phyloP scores from a whole-genome alignment of 2,113 vertebrate genomes.

The Gambusia holbrooki region DNA sequence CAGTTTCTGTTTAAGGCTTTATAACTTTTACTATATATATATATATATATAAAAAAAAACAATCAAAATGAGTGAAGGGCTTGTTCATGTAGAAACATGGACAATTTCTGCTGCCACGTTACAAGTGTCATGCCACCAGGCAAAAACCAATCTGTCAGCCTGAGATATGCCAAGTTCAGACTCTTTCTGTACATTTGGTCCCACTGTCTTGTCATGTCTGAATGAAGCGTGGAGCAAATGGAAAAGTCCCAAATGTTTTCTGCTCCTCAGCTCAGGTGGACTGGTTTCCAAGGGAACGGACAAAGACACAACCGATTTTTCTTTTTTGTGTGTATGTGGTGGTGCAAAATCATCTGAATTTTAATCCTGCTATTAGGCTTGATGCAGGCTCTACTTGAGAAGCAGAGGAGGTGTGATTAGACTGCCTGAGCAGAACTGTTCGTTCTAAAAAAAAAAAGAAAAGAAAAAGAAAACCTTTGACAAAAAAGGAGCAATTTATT shows the following conservation, averaged over 20 bases:
- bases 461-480: slow-evolving; percentile 18
- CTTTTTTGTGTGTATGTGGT: slow-evolving; percentile 17
- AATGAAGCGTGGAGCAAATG: slow-evolving; percentile 28
- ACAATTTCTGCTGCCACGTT: slow-evolving; percentile 36
- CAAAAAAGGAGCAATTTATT: background rate
- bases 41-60: background rate
- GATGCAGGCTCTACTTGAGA: slow-evolving; percentile 49
- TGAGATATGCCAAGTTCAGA: slow-evolving; percentile 44
- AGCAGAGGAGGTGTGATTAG: slow-evolving; percentile 36
- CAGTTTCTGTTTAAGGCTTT: slow-evolving; percentile 9
- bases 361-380: slow-evolving; percentile 45
- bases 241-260: slow-evolving; percentile 52
- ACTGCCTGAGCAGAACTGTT: slow-evolving; percentile 25
- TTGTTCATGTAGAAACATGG: slow-evolving; percentile 35
- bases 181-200: slow-evolving; percentile 8
- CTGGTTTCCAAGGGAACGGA: slow-evolving; percentile 63
- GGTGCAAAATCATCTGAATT: slow-evolving; percentile 56
- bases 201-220: slow-evolving; percentile 21
- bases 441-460: slow-evolving; percentile 7
- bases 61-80: slow-evolving; percentile 8
- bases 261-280: slow-evolving; percentile 49
- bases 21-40: background rate
- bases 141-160: slow-evolving; percentile 58
- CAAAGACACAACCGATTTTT: slow-evolving; percentile 36
- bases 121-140: slow-evolving; percentile 45